Conservation (phyloP, 1,140 invertebrate species). For the Stenopsyche tienmushanensis region DNA sequence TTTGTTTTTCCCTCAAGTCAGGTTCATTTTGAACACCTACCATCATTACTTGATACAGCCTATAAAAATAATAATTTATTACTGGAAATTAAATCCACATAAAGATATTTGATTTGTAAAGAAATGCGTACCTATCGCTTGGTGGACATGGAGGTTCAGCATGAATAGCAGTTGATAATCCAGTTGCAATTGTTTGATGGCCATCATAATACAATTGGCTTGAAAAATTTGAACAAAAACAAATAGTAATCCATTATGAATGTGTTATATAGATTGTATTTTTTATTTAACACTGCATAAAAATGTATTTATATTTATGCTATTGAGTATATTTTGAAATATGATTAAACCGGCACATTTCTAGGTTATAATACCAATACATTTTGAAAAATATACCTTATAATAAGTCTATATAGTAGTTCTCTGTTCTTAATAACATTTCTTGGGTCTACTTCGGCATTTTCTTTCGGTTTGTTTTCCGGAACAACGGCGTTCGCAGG, state of each 20-base stretch:
- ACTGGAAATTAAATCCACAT: neutral
- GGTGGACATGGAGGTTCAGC: conserved; percentile 92
- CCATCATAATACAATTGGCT: conserved; percentile 94
- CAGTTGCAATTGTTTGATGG: conserved; percentile 84
- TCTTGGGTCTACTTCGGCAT: conserved; percentile 56
- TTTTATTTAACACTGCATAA: too few relatives aligned
- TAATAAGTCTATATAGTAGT: conserved; percentile 80
- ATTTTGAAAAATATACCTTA: conserved; percentile 73
- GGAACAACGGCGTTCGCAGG: too few relatives aligned
- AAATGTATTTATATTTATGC: neutral
- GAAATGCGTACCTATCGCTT: conserved; percentile 85
- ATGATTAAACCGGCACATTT: neutral
- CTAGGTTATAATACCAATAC: neutral
- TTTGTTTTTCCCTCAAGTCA: conserved; percentile 64
- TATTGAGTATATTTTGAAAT: neutral
- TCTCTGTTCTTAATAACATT: conserved; percentile 82
- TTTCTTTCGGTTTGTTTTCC: too few relatives aligned
- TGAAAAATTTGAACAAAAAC: too few relatives aligned
- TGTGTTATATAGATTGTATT: too few relatives aligned
- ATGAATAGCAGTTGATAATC: conserved; percentile 76
- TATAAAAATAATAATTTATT: conserved; percentile 30
- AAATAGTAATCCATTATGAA: too few relatives aligned
- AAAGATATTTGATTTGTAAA: neutral
- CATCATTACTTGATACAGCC: conserved; percentile 78
- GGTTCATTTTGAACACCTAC: conserved; percentile 87